Base-by-base conservation (phyloP, 2,797 vertebrate species). In the Rousettus madagascariensis region DNA sequence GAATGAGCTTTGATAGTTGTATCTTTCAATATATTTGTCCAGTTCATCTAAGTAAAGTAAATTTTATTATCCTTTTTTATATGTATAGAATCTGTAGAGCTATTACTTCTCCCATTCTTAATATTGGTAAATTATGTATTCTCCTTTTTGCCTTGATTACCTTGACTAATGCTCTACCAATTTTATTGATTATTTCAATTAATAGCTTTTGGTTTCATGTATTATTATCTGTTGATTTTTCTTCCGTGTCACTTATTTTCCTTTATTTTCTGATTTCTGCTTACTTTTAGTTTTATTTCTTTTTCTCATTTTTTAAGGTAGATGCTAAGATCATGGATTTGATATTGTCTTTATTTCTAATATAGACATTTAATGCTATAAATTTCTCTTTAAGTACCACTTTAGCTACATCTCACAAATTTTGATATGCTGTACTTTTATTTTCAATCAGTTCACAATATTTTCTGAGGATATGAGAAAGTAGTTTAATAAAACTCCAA, bases 171-270 rank as follows among this genome's bases (percentile, higher is more conserved):
- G 36, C 8, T 87, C 77, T 71, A 26, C 61, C 4, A 63, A 6
- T 88, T 86, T 75, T 80, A 59, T 84, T 30, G 6, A 71, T 71
- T 46, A 33, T 77, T 68, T 93, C 59, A 85, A 75, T 80, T 9
- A 86, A 71, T 9, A 82, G 43, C n/a, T 83, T 85, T 82, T 86
- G 36, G 11, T 77, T 90, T 88, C 33, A 26, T 65, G 91, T 68
- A 66, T 86, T 91, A 84, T 77, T 66, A 53, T 95, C 28, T 90
- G 78, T 78, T 83, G 49, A 90, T 78, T 74, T 83, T 66, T 84
- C 20, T 91, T 8, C 17, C 74, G 38, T 91, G 82, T 59, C 2
- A 86, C 83, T 86, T 71, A 55, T 93, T 95, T 86, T 12, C 17
- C 26, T 19, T 30, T 79, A 28, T 82, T 96, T 95, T 57, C 26